phyloP scores from a whole-genome alignment of 2,888 invertebrate species.

The Lottia gigantea region DNA sequence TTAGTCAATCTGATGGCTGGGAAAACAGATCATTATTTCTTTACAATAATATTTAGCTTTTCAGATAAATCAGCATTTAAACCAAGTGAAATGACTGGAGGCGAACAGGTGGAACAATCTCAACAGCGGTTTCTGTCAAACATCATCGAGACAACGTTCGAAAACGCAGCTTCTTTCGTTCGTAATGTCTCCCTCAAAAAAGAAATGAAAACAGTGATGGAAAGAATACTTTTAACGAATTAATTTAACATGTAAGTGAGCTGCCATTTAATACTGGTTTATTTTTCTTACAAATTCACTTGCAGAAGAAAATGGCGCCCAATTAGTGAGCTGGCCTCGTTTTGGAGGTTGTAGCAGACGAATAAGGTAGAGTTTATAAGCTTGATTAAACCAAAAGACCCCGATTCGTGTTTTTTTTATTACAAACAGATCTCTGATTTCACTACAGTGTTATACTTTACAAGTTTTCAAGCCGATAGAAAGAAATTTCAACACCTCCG shows the following conservation, averaged over 20 bases:
- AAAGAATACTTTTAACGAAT: neutral
- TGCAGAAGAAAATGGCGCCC: neutral
- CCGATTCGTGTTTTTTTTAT: neutral
- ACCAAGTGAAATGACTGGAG: too few relatives aligned
- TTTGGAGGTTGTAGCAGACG: too few relatives aligned
- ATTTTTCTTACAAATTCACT: neutral
- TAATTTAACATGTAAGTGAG: slow-evolving; percentile 10
- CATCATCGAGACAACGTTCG: too few relatives aligned
- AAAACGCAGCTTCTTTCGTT: too few relatives aligned
- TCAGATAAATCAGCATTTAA: neutral
- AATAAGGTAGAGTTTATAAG: neutral
- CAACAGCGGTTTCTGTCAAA: too few relatives aligned
- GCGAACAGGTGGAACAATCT: too few relatives aligned
- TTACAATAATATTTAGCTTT: slow-evolving; percentile 3
- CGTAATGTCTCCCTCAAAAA: neutral
- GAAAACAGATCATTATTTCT: slow-evolving; percentile 10
- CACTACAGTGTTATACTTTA: too few relatives aligned
- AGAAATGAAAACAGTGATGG: neutral
- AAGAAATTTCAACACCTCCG: too few relatives aligned
- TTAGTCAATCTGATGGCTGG: neutral
- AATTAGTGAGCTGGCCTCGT: neutral
- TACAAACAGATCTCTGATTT: too few relatives aligned
- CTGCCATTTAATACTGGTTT: neutral
- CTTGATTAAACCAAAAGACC: slow-evolving; percentile 8
- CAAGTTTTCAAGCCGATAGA: too few relatives aligned